These are phyloP conservation scores for Drosophila villosipedis DNA, from an alignment of 2,888 invertebrate genomes.

Conservation along the genomic window DNA sequence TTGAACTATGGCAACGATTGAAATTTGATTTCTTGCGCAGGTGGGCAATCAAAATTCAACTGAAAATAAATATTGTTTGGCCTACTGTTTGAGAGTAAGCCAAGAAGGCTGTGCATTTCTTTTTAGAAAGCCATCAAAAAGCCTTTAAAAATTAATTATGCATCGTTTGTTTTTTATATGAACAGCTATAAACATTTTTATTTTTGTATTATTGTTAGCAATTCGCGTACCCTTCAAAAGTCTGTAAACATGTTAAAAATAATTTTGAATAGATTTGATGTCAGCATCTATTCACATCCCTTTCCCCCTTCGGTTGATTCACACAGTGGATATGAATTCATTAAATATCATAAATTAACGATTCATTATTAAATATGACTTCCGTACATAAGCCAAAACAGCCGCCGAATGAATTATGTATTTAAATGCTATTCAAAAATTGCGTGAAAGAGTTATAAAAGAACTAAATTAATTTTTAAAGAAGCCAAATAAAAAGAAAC, in stretches of 20 bases:
- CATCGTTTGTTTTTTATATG: not conserved
- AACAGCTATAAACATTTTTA: not conserved
- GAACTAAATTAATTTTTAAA: not conserved
- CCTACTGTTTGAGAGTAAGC: conserved; percentile 36
- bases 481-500: not conserved
- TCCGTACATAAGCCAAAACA: conserved; percentile 18
- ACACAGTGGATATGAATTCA: not conserved
- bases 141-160: not conserved
- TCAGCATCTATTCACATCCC: not conserved
- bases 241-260: not conserved
- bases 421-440: conserved; percentile 24
- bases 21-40: conserved; percentile 38
- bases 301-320: not conserved
- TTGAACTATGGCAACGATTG: conserved; percentile 37
- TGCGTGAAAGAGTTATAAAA: conserved; percentile 5
- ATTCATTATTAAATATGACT: conserved; percentile 25
- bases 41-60: conserved; percentile 31
- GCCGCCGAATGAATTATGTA: not conserved
- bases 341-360: conserved; percentile 21
- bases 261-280: not conserved
- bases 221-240: not conserved
- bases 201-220: too few relatives aligned
- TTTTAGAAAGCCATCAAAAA: not conserved
- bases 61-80: conserved; percentile 11
- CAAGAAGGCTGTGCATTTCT: not conserved